These are phyloP conservation scores for Sarotherodon lohbergeri DNA, from an alignment of 2,113 vertebrate species.

Conservation along the genomic window DNA sequence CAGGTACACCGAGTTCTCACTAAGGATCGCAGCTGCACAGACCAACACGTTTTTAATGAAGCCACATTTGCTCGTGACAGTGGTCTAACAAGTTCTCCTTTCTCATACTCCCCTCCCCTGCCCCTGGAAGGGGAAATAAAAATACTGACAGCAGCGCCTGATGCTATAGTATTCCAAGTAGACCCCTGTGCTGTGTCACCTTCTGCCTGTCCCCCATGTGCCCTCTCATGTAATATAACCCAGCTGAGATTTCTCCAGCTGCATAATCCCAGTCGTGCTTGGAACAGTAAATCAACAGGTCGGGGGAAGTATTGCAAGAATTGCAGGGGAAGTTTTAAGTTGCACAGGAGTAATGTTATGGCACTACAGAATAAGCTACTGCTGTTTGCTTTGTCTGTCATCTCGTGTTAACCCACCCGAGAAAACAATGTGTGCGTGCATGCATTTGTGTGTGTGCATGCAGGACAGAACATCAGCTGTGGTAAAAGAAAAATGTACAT, in stretches of 20 bases:
- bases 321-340: background rate
- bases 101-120: background rate
- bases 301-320: conserved; percentile 48
- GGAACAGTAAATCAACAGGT: conserved; percentile 67
- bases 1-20: conserved; percentile 42
- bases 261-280: conserved; percentile 44
- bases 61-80: conserved; percentile 29
- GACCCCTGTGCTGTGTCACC: conserved; percentile 19
- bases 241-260: conserved; percentile 50
- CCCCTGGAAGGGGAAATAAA: conserved; percentile 20
- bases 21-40: conserved; percentile 16
- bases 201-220: background rate
- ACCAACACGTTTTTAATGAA: conserved; percentile 22
- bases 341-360: conserved; percentile 44
- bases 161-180: conserved; percentile 12
- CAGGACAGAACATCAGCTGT: conserved; percentile 36
- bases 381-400: conserved; percentile 58
- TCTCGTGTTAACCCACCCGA: conserved; percentile 35
- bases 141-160: conserved; percentile 37
- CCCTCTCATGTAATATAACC: conserved; percentile 31
- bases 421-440: background rate
- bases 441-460: background rate
- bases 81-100: conserved; percentile 12
- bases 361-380: conserved; percentile 66
- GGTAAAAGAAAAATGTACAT: conserved; percentile 14